These are phyloP conservation scores for Kradibia gibbosae DNA, from an alignment of 1,140 invertebrate genomes.

Conservation along the genomic window DNA sequence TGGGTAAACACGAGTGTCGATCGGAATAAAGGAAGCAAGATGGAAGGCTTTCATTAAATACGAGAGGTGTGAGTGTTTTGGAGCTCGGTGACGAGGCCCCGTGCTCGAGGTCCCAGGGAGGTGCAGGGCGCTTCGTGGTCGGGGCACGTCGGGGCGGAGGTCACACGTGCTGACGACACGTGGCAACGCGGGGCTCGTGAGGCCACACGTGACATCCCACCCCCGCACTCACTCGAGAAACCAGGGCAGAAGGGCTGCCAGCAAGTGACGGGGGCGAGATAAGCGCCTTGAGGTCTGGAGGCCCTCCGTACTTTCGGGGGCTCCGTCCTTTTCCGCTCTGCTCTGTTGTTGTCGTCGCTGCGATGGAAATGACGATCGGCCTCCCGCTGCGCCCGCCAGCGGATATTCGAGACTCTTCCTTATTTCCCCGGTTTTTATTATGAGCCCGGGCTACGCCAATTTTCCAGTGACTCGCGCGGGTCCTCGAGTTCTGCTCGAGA, in stretches of 20 bases:
- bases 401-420: constrained; percentile 39
- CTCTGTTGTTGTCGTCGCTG: neutral
- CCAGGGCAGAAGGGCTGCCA: too few species aligned
- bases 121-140: neutral
- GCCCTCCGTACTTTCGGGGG: too few species aligned
- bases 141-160: neutral
- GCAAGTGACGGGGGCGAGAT: neutral
- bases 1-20: too few species aligned
- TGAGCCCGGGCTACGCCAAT: neutral
- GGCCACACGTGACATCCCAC: constrained; percentile 4
- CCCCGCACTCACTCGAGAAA: neutral
- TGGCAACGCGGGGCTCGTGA: neutral
- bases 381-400: neutral
- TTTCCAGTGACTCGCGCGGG: neutral
- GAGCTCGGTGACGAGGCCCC: too few species aligned
- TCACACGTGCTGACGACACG: constrained; percentile 7
- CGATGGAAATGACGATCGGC: constrained; percentile 14
- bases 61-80: too few species aligned
- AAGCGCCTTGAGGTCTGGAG: too few species aligned
- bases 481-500: neutral
- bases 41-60: too few species aligned
- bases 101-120: too few species aligned
- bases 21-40: too few species aligned
- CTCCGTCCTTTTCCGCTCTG: neutral
- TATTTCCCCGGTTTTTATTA: constrained; percentile 3